Evolutionary conservation across 2,888 invertebrate species (phyloP).

Genomic region (Eristalis intricaria): DNA sequence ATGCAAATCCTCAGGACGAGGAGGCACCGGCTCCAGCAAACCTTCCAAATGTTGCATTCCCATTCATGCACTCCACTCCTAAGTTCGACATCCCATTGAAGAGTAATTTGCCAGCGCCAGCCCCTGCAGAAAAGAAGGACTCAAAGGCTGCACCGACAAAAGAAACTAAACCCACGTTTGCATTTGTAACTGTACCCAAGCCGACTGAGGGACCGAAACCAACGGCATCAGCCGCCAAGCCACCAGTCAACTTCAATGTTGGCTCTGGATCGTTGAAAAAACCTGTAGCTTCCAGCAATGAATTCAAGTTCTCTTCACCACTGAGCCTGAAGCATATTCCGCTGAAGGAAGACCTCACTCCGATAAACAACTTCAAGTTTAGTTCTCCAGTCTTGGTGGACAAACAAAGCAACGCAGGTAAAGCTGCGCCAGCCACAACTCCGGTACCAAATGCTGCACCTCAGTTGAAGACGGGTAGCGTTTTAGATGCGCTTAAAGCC

Average conservation of each 20-base stretch:
- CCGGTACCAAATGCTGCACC: constrained; percentile 54
- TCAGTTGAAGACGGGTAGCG: constrained; percentile 81
- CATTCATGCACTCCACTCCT: constrained; percentile 78
- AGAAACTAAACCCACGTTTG: constrained; percentile 45
- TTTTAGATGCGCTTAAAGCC: constrained; percentile 80
- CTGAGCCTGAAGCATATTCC: constrained; percentile 77
- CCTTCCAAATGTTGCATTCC: constrained; percentile 82
- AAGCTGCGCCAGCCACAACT: neutral
- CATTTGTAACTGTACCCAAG: constrained; percentile 73
- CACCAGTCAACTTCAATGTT: constrained; percentile 47
- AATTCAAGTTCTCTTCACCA: constrained; percentile 82
- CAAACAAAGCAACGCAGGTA: neutral
- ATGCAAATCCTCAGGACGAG: constrained; percentile 75
- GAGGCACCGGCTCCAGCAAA: constrained; percentile 81
- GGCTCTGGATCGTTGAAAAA: constrained; percentile 9
- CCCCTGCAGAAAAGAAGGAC: constrained; percentile 75
- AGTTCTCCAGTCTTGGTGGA: constrained; percentile 82
- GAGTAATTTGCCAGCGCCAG: constrained; percentile 81
- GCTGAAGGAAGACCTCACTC: constrained; percentile 80
- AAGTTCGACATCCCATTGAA: constrained; percentile 78
- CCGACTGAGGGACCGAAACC: constrained; percentile 20
- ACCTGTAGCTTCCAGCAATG: constrained; percentile 25
- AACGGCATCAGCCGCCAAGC: constrained; percentile 19
- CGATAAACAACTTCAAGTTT: constrained; percentile 84
- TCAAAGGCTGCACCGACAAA: constrained; percentile 81